These are phyloP conservation scores for Misgurnus mizolepis DNA, from an alignment of 2,113 vertebrate genomes.

Conservation along the genomic window DNA sequence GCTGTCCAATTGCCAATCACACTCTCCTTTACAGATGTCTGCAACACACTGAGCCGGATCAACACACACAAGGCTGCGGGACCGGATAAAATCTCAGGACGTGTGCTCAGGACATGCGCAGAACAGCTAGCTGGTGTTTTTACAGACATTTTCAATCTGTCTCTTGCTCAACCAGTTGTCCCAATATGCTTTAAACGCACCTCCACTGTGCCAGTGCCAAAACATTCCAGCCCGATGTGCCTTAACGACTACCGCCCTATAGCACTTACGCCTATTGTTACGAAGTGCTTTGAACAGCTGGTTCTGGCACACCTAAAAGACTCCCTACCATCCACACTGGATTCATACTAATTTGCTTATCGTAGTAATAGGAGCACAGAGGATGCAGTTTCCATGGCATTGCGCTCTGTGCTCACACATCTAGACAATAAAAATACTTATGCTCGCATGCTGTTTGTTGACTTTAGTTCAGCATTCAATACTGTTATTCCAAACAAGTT, in stretches of 20 bases:
- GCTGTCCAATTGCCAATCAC: background rate
- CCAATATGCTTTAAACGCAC: background rate
- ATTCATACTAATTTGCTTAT: too few relatives aligned
- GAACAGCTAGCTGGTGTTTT: background rate
- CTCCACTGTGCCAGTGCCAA: background rate
- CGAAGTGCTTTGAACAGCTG: background rate
- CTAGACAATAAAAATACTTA: too few relatives aligned
- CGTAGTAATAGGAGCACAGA: too few relatives aligned
- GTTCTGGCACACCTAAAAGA: background rate
- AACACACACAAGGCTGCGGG: background rate
- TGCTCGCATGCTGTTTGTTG: too few relatives aligned
- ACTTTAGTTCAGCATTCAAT: too few relatives aligned
- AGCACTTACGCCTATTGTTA: background rate
- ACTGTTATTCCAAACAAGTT: too few relatives aligned
- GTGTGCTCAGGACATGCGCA: background rate
- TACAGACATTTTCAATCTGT: background rate
- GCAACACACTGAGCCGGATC: background rate
- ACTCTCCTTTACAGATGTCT: background rate
- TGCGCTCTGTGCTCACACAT: too few relatives aligned
- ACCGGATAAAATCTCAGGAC: background rate
- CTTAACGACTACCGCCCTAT: too few relatives aligned
- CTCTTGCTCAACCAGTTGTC: background rate
- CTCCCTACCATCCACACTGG: too few relatives aligned
- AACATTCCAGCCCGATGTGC: background rate
- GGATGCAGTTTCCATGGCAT: too few relatives aligned